Conservation (phyloP, 2,113 vertebrate species). For the Forbesichthys papilliferus region DNA sequence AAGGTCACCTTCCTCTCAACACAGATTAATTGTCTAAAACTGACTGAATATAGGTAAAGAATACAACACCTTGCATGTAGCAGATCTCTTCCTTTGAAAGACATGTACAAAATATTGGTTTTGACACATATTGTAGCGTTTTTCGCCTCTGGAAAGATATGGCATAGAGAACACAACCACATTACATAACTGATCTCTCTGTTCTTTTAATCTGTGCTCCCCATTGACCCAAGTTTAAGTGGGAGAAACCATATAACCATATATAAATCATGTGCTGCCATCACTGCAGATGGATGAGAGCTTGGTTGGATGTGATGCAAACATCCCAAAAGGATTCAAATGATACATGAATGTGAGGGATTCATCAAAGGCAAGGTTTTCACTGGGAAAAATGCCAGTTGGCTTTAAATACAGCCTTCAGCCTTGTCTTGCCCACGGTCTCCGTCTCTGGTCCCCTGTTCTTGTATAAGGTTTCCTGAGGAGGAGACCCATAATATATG, state of each 20-base stretch:
- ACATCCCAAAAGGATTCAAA: constrained; percentile 30
- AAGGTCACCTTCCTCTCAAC: constrained; percentile 43
- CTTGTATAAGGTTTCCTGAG: too few relatives aligned
- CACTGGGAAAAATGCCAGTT: background rate
- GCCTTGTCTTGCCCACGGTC: constrained; percentile 5
- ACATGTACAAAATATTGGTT: background rate
- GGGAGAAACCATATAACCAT: constrained; percentile 14
- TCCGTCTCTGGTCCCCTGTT: background rate
- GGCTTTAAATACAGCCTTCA: too few relatives aligned
- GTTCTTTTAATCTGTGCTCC: constrained; percentile 11
- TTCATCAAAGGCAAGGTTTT: constrained; percentile 30
- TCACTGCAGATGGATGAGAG: constrained; percentile 41
- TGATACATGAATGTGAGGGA: constrained; percentile 38
- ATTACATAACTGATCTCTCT: constrained; percentile 17
- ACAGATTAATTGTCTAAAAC: constrained; percentile 25
- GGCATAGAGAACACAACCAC: constrained; percentile 8
- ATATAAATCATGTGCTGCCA: constrained; percentile 43
- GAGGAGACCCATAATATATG: constrained; percentile 3
- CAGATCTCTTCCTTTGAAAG: background rate
- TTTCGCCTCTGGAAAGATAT: constrained; percentile 9
- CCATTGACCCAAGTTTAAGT: constrained; percentile 23
- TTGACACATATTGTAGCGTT: background rate
- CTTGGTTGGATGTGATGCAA: constrained; percentile 38
- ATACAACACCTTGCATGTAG: constrained; percentile 4
- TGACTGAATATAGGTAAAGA: background rate